These are phyloP conservation scores for Hipposideros larvatus DNA, from an alignment of 2,797 vertebrate genomes.

Conservation along the genomic window DNA sequence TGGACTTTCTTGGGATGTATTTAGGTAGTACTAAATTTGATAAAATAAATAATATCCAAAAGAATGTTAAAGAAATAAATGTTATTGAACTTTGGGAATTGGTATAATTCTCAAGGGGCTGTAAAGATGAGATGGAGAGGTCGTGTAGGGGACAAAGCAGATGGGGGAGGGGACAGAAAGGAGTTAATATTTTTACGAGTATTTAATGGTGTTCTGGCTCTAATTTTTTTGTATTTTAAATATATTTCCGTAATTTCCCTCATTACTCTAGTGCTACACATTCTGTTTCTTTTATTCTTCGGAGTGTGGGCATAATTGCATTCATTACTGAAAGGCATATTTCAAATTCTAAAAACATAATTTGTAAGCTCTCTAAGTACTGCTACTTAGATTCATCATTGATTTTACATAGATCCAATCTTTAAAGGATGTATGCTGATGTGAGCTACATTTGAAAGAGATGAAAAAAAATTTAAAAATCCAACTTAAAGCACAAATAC, in stretches of 20 bases:
- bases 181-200: neutral
- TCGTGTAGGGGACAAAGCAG: neutral
- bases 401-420: constrained; percentile 1
- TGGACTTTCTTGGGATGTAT: neutral
- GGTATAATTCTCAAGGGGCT: neutral
- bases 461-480: constrained; percentile 66
- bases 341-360: constrained; percentile 67
- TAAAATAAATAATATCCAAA: neutral
- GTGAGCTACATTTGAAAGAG: constrained; percentile 65
- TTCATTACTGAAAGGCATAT: constrained; percentile 65
- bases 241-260: constrained; percentile 70
- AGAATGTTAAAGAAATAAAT: neutral
- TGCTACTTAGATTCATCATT: constrained; percentile 1
- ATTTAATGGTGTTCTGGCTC: constrained; percentile 17
- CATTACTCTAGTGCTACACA: constrained; percentile 14
- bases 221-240: constrained; percentile 48
- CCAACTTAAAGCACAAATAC: constrained; percentile 64
- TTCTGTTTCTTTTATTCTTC: constrained; percentile 71
- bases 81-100: neutral
- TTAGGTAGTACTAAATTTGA: neutral
- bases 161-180: neutral
- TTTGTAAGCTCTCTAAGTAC: constrained; percentile 2
- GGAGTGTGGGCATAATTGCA: constrained; percentile 42
- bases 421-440: constrained; percentile 52
- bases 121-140: neutral